Evolutionary conservation across 1,140 invertebrate genomes (phyloP).

Genomic region (Halictus rubicundus): DNA sequence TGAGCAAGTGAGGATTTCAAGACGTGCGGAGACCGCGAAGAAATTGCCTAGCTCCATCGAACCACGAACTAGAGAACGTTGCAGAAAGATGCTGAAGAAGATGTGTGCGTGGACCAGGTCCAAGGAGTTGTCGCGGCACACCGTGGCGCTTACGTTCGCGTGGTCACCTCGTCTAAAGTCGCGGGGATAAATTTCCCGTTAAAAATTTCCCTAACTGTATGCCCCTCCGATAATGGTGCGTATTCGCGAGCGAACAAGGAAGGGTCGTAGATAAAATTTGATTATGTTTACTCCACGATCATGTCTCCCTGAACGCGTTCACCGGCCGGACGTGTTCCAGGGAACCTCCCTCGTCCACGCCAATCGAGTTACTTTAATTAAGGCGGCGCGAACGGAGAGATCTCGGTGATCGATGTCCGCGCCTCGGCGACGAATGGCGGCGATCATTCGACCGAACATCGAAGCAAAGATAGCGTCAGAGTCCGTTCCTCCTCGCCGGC

Average conservation of each 20-base stretch:
- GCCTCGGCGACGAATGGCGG: no score
- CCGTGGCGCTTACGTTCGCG: neutral
- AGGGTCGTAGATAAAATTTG: neutral
- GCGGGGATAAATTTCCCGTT: slow-evolving; percentile 1
- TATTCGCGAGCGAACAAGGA: neutral
- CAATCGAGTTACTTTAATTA: no score
- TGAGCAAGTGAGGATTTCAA: no score
- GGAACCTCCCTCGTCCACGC: no score
- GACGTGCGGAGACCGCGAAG: no score
- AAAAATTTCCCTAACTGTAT: slow-evolving; percentile 29
- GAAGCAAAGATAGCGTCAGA: neutral
- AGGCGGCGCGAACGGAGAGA: no score
- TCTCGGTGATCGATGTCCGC: no score
- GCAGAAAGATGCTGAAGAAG: no score
- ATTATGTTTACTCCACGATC: neutral
- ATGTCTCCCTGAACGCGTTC: neutral
- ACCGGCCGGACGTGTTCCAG: no score
- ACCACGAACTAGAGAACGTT: no score
- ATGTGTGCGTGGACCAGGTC: neutral
- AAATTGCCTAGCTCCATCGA: no score
- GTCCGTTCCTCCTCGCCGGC: slow-evolving; percentile 6
- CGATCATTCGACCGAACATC: neutral
- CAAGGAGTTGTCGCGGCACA: neutral
- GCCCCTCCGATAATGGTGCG: slow-evolving; percentile 22
- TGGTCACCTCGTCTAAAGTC: neutral